Evolutionary conservation across 2,888 invertebrate genomes (phyloP), one percentile per base, ranked within the genome.

Genomic region (Hanleya hanleyi): DNA sequence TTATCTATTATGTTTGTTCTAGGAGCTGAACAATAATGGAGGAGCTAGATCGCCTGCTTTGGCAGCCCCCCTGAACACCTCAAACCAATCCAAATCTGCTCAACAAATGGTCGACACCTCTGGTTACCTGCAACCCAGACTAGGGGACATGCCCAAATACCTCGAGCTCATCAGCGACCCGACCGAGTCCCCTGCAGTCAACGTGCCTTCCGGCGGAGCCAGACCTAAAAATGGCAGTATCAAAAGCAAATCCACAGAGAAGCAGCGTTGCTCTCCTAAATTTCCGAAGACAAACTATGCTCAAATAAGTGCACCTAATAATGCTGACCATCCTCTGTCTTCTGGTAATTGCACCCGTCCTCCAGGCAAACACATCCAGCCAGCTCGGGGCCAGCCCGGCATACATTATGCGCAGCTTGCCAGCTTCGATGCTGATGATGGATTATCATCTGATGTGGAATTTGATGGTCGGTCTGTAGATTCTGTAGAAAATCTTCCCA

Each of bases 111-210:
- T 15, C 15, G 57, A 12, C 32, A 4, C 1, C 29, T 57, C 32
- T 7, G 57, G 57, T 4, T 84, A 84, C 67, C 68, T 84, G 29
- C 74, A 78, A 57, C 82, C 83, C 15, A 70, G 76, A 29, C 77
- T 77, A 9, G 32, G 51, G 37, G 75, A 78, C 36, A 65, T 69
- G 29, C 82, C 79, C 1, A 64, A 70, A 2, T 84, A 84, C 68
- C 77, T 84, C 36, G 80, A 82, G 71, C 76, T 84, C 36, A 70
- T 83, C 26, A 75, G 77, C n/a, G 83, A 82, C 38, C 74, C 77
- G 15, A 70, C 69, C 51, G 79, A 69, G 22, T 37, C 66, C n/a
- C 69, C 72, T 1, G 67, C 32, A 4, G 29, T 57, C 26, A 57
- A 26, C 7, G 22, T 57, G 57, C 29, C 32, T 29, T 29, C 29